Conservation (phyloP, 2,797 vertebrate genomes). For the Pseudochirops cupreus region DNA sequence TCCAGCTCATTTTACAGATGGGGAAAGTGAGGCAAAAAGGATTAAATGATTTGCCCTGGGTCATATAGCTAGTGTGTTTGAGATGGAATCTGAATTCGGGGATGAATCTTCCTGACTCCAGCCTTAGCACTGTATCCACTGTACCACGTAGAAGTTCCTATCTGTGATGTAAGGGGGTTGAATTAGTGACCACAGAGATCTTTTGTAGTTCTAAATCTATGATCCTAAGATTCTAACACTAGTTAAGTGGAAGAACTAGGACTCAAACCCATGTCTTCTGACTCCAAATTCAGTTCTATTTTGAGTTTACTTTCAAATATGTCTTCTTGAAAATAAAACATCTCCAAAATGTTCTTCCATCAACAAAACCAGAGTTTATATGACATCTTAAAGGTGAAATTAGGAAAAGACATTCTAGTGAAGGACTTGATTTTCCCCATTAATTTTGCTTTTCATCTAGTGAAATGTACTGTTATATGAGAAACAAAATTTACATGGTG, state of each 20-base stretch:
- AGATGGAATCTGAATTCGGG: not conserved
- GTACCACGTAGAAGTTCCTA: not conserved
- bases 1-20: not conserved
- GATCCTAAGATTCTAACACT: not conserved
- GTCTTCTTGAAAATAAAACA: constrained; percentile 1
- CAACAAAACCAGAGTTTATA: constrained; percentile 16
- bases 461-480: not conserved
- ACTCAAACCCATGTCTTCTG: not conserved
- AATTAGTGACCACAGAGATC: not conserved
- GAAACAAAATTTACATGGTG: not conserved
- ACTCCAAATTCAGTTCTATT: not conserved
- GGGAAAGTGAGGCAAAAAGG: not conserved
- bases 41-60: not conserved
- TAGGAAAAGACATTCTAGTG: not conserved
- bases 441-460: constrained; percentile 46
- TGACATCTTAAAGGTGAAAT: constrained; percentile 23
- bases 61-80: not conserved
- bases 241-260: not conserved
- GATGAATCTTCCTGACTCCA: not conserved
- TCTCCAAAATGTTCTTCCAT: not conserved
- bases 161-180: not conserved
- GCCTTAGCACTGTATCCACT: not conserved
- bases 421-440: not conserved
- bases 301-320: not conserved
- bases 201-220: not conserved